Base-by-base conservation (phyloP, 2,113 vertebrate genomes). In the Chaetorhynchus papuensis region DNA sequence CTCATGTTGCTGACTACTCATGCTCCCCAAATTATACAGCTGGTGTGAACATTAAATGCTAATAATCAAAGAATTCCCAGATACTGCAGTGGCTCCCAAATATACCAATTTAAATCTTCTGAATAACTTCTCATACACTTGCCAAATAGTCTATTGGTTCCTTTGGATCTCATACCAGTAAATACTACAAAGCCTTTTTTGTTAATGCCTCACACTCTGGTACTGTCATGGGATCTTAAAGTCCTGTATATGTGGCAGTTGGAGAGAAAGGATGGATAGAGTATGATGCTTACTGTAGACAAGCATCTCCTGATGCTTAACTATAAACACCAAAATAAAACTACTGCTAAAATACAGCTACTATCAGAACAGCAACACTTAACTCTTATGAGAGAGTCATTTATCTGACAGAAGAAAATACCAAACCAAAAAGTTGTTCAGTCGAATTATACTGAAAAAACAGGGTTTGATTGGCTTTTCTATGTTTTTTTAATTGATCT, bases 111-210 rank as follows among this genome's bases (percentile, higher is more conserved):
- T 88, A 79, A 87, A 33, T 31, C 69, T 87, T 75, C 75, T 79
- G 76, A 96, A 95, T 93, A 88, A 75, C 82, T 92, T 94, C 83
- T 95, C 87, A 94, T 86, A 94, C 35, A 61, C 47, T 85, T 88
- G 83, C 69, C 90, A 87, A 92, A 83, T 22, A 84, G 60, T 42
- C 85, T 53, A 42, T 27, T n/a, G n/a, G 50, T 47, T 76, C 56
- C 61, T 89, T 94, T 89, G 89, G 76, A 93, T 74, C 65, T 92
- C 75, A 56, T 18, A 91, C 54, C 35, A 74, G 47, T 39, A 89
- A 91, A 82, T 31, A 57, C 64, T 80, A 92, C 74, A 96, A 76
- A 87, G 52, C 56, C 54, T 80, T 88, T 96, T 74, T 93, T 96
- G 75, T 93, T 86, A 42, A 61, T 90, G 79, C 52, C 66, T 95